Conservation (phyloP, 1,140 invertebrate species). For the Dysdera silvatica region DNA sequence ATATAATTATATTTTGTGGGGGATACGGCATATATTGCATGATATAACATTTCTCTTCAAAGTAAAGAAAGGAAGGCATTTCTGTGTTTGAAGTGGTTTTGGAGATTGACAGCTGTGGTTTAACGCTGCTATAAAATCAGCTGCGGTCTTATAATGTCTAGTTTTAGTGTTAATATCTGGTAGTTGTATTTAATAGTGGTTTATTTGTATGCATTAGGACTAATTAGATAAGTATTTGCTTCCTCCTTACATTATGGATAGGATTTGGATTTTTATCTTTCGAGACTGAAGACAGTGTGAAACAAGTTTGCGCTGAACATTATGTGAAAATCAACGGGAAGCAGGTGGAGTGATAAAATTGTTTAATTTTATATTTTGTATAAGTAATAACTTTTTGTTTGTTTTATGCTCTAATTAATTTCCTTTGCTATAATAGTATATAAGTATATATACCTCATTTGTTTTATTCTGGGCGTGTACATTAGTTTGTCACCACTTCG, state of each 20-base stretch:
- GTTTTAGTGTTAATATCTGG: too few species aligned
- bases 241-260: slow-evolving; percentile 43
- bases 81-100: too few species aligned
- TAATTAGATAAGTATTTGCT: slow-evolving; percentile 28
- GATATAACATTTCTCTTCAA: too few species aligned
- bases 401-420: not conserved
- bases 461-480: not conserved
- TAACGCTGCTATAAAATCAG: too few species aligned
- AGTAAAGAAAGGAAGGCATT: too few species aligned
- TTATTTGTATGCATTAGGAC: slow-evolving; percentile 3
- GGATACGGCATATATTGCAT: too few species aligned
- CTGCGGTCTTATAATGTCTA: too few species aligned
- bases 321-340: slow-evolving; percentile 95
- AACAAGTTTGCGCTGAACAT: slow-evolving; percentile 86
- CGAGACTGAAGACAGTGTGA: slow-evolving; percentile 88
- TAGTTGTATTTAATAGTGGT: slow-evolving; percentile 7
- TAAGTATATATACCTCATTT: not conserved
- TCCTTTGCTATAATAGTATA: not conserved
- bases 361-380: slow-evolving; percentile 17
- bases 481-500: too few species aligned
- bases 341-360: slow-evolving; percentile 58
- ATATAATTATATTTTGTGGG: too few species aligned
- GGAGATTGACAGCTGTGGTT: too few species aligned
- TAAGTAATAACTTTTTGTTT: slow-evolving; percentile 9
- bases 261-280: slow-evolving; percentile 97